A percentile compares a stretch with the other conserved stretches of the same genome.
Conservation (phyloP, 1,140 invertebrate species). For the Micrasema minimum region DNA sequence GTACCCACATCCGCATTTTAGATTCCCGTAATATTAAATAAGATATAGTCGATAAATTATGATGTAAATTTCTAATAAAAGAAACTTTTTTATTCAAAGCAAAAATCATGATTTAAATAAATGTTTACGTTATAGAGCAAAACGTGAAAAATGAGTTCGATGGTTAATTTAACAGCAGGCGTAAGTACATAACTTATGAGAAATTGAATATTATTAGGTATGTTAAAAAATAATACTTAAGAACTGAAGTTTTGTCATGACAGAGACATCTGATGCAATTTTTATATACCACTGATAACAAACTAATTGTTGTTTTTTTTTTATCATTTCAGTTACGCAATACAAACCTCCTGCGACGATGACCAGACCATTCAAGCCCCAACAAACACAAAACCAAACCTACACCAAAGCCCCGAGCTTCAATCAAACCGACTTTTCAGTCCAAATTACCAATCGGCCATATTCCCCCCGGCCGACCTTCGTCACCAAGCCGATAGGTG, state of each 20-base stretch:
- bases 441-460: slow-evolving; percentile 57
- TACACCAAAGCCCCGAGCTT: slow-evolving; percentile 55
- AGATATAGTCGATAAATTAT: too few relatives aligned
- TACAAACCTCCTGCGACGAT: slow-evolving; percentile 51
- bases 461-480: slow-evolving; percentile 66
- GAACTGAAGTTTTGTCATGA: not conserved
- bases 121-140: too few relatives aligned
- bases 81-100: too few relatives aligned
- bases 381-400: slow-evolving; percentile 57
- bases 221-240: too few relatives aligned
- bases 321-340: slow-evolving; percentile 54
- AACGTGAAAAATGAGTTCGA: too few relatives aligned
- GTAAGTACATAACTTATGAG: too few relatives aligned
- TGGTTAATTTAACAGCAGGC: too few relatives aligned
- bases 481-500: slow-evolving; percentile 67
- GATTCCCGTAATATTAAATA: too few relatives aligned
- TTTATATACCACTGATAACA: not conserved
- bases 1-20: too few relatives aligned
- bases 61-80: too few relatives aligned
- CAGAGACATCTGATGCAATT: not conserved
- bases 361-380: slow-evolving; percentile 54
- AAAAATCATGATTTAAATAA: too few relatives aligned
- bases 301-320: not conserved
- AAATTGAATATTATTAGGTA: too few relatives aligned
- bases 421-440: slow-evolving; percentile 55